Conservation (phyloP, 2,888 invertebrate genomes). For the Tridacna crocea region DNA sequence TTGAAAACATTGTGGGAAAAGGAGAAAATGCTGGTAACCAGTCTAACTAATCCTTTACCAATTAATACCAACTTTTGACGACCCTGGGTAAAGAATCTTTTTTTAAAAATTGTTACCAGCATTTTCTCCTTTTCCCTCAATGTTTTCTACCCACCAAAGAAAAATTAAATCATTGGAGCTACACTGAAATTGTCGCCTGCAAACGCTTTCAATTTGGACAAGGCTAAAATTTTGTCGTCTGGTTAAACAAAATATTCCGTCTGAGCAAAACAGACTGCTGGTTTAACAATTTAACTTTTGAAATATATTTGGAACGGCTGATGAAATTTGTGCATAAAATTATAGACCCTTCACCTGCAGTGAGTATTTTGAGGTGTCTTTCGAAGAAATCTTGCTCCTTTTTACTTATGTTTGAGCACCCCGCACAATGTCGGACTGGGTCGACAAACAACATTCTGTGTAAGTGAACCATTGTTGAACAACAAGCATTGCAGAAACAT, state of each 20-base stretch:
- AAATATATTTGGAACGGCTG: not conserved
- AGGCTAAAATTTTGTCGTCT: no score
- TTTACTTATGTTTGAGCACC: constrained; percentile 83
- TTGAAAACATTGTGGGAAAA: no score
- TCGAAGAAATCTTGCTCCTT: constrained; percentile 86
- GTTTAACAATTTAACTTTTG: not conserved
- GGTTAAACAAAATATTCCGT: not conserved
- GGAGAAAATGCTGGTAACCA: no score
- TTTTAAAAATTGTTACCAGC: not conserved
- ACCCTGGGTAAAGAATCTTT: no score
- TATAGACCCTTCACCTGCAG: constrained; percentile 80
- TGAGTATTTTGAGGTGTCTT: constrained; percentile 84
- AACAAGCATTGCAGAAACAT: constrained; percentile 85
- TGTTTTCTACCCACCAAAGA: no score
- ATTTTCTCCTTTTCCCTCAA: constrained; percentile 3
- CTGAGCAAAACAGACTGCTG: not conserved
- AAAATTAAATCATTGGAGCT: no score
- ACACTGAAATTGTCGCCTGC: no score
- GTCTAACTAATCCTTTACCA: no score
- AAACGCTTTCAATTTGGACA: no score
- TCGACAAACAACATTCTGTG: constrained; percentile 86
- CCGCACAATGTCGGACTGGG: constrained; percentile 85
- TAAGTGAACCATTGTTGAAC: constrained; percentile 83
- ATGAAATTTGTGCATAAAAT: not conserved
- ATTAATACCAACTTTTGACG: no score